Conservation (phyloP, 2,113 vertebrate genomes). For the Carassius gibelio region DNA sequence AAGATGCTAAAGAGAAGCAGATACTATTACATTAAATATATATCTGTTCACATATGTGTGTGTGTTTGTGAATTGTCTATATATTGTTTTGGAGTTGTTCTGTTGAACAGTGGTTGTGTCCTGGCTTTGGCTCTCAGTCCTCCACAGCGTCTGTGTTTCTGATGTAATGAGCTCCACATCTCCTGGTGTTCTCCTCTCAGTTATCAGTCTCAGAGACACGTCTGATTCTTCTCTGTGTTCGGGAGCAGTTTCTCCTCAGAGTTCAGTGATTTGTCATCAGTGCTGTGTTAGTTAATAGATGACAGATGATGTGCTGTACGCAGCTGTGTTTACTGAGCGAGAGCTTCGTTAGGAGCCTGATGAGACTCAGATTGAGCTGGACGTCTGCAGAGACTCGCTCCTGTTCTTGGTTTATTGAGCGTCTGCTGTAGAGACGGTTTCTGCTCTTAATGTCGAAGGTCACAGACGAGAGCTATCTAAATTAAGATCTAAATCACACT, state of each 20-base stretch:
- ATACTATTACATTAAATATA: neutral
- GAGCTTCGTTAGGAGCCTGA: neutral
- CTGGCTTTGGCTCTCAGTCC: neutral
- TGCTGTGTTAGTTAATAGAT: neutral
- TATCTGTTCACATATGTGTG: no score
- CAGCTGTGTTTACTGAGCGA: neutral
- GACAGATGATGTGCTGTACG: neutral
- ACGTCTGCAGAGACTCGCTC: neutral
- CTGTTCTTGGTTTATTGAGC: neutral
- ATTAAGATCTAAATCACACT: no score
- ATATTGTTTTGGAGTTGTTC: no score
- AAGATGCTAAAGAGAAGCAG: neutral
- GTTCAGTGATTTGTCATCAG: neutral
- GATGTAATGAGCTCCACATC: neutral
- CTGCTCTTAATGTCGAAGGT: neutral
- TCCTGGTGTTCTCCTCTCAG: neutral
- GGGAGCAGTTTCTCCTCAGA: neutral
- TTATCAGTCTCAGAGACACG: neutral
- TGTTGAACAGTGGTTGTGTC: neutral
- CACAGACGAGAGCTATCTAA: neutral
- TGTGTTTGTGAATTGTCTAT: no score
- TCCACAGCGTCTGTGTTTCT: neutral
- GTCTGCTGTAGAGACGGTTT: neutral
- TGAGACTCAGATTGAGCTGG: neutral
- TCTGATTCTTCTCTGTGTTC: neutral